Conservation (phyloP, 2,888 invertebrate genomes). For the Synanthedon myopaeformis region DNA sequence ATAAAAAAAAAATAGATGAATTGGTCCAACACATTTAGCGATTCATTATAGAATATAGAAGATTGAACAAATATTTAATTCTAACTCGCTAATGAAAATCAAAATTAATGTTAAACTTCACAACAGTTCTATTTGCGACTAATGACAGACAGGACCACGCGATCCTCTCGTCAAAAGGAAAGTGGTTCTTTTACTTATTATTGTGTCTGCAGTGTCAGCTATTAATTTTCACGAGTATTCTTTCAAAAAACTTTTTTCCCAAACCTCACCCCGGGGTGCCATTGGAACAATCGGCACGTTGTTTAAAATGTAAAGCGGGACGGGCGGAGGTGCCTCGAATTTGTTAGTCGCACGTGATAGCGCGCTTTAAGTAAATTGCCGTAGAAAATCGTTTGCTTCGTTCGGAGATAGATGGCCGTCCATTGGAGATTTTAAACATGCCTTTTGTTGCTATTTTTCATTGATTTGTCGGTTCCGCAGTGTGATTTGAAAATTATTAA, state of each 20-base stretch:
- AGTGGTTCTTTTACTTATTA: background rate
- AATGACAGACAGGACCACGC: no score
- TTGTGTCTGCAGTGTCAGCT: background rate
- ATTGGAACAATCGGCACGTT: constrained; percentile 14
- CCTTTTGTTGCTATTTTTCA: no score
- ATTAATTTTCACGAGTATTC: background rate
- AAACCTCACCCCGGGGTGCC: constrained; percentile 11
- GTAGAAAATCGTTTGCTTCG: background rate
- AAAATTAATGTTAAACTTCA: no score
- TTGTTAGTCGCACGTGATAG: constrained; percentile 34
- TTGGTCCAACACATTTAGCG: no score
- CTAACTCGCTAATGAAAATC: no score
- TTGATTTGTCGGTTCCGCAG: no score
- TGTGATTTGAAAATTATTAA: no score
- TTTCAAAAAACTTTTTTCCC: background rate
- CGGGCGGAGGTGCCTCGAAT: constrained; percentile 23
- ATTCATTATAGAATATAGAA: no score
- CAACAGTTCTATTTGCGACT: no score
- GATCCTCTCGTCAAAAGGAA: no score
- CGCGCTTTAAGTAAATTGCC: constrained; percentile 24
- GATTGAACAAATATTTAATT: no score
- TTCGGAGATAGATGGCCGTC: background rate
- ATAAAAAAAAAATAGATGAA: no score
- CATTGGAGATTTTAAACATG: background rate
- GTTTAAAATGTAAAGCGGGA: constrained; percentile 33